Evolutionary conservation across 2,797 vertebrate genomes (phyloP).

Genomic region (Acanthurus leucopareius): DNA sequence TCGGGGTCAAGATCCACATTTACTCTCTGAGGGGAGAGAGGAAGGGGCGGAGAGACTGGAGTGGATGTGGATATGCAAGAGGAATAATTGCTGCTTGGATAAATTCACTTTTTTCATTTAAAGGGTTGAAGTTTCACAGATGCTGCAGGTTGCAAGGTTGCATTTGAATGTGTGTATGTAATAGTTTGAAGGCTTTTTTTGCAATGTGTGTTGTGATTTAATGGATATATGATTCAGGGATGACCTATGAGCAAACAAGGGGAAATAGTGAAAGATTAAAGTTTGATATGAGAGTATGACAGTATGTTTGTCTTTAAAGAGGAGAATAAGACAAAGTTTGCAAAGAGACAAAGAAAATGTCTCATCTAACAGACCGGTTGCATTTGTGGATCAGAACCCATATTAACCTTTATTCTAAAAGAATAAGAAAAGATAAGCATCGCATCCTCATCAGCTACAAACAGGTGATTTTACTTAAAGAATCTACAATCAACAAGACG

Average conservation of each 20-base stretch:
- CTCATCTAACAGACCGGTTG: background rate
- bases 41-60: background rate
- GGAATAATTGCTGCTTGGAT: background rate
- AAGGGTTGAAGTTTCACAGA: background rate
- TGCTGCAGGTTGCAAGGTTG: background rate
- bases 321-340: background rate
- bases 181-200: too few species aligned
- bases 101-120: background rate
- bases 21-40: background rate
- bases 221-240: slow-evolving; percentile 35
- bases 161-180: background rate
- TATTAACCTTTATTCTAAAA: too few species aligned
- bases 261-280: slow-evolving; percentile 53
- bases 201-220: slow-evolving; percentile 10
- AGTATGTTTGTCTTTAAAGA: slow-evolving; percentile 1
- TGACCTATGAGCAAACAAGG: slow-evolving; percentile 29
- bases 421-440: too few species aligned
- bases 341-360: slow-evolving; percentile 2
- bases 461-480: background rate
- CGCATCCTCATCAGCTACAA: too few species aligned
- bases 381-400: too few species aligned
- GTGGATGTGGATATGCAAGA: background rate
- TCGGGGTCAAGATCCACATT: slow-evolving; percentile 50
- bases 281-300: slow-evolving; percentile 40
- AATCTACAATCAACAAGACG: background rate